Evolutionary conservation across 1,140 invertebrate genomes (phyloP).

Genomic region (Helicoverpa armigera): DNA sequence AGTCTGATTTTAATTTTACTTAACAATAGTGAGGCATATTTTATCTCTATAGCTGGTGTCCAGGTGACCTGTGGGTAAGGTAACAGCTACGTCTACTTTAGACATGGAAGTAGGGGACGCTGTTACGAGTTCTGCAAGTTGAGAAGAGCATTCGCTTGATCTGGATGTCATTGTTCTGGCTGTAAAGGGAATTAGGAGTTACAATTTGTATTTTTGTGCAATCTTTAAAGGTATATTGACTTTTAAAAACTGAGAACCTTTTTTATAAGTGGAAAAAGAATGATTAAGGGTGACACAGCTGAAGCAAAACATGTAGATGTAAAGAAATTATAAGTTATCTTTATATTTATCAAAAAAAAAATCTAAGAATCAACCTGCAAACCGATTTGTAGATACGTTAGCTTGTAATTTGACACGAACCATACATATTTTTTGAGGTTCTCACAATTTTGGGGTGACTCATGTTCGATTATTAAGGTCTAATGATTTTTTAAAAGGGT

Average conservation of each 20-base stretch:
- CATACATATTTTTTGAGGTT: too few species aligned
- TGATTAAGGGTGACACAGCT: too few species aligned
- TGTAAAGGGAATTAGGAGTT: constrained; percentile 49
- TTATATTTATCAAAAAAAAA: too few species aligned
- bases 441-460: background rate
- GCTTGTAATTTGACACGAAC: too few species aligned
- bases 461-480: background rate
- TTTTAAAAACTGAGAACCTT: too few species aligned
- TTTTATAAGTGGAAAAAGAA: too few species aligned
- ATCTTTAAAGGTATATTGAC: too few species aligned
- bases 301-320: too few species aligned
- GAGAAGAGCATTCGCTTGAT: constrained; percentile 80
- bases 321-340: too few species aligned
- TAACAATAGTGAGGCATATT: constrained; percentile 81
- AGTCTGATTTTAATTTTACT: constrained; percentile 55
- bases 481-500: constrained; percentile 1
- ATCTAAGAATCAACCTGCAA: too few species aligned
- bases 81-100: constrained; percentile 81
- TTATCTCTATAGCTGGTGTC: constrained; percentile 80
- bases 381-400: too few species aligned
- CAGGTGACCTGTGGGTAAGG: constrained; percentile 70
- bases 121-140: constrained; percentile 75
- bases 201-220: background rate
- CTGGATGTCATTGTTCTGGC: constrained; percentile 81
- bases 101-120: constrained; percentile 73